A percentile compares a stretch with the other conserved stretches of the same genome.
phyloP scores from a whole-genome alignment of 2,888 invertebrate species.

The Dynastes grantii region DNA sequence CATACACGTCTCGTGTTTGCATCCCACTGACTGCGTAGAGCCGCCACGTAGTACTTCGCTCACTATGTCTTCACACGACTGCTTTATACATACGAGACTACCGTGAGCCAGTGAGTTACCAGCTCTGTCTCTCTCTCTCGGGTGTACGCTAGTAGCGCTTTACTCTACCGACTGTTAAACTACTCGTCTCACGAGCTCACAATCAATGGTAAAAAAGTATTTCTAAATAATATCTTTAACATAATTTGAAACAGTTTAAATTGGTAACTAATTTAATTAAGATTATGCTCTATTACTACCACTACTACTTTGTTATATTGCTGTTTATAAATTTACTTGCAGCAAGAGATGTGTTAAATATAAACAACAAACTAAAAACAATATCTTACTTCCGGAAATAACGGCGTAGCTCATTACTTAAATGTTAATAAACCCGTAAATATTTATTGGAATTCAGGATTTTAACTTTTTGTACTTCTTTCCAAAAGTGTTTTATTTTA shows the following conservation, averaged over 20 bases:
- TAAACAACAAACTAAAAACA: constrained; percentile 26
- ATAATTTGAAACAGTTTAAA: constrained; percentile 56
- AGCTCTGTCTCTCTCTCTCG: constrained; percentile 59
- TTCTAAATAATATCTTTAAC: constrained; percentile 58
- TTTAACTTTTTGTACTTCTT: too few species aligned
- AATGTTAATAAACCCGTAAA: too few species aligned
- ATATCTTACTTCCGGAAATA: not conserved
- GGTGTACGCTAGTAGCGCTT: constrained; percentile 60
- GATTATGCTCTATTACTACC: constrained; percentile 29
- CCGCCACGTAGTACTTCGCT: constrained; percentile 67
- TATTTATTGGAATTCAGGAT: too few species aligned
- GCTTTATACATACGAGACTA: constrained; percentile 66
- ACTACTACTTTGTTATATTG: constrained; percentile 27
- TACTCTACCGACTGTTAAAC: constrained; percentile 65
- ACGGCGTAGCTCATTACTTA: too few species aligned
- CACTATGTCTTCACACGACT: constrained; percentile 67
- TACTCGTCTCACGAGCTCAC: constrained; percentile 68
- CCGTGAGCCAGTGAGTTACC: constrained; percentile 69
- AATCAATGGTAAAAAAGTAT: constrained; percentile 67
- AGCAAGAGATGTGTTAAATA: constrained; percentile 32
- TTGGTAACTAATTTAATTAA: constrained; percentile 48
- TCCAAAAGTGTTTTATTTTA: too few species aligned
- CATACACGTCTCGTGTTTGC: constrained; percentile 66
- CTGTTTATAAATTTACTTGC: constrained; percentile 30
- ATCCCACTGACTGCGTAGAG: constrained; percentile 68